These are phyloP conservation scores for Lasiurus cinereus DNA, from an alignment of 2,113 vertebrate genomes.

Conservation along the genomic window DNA sequence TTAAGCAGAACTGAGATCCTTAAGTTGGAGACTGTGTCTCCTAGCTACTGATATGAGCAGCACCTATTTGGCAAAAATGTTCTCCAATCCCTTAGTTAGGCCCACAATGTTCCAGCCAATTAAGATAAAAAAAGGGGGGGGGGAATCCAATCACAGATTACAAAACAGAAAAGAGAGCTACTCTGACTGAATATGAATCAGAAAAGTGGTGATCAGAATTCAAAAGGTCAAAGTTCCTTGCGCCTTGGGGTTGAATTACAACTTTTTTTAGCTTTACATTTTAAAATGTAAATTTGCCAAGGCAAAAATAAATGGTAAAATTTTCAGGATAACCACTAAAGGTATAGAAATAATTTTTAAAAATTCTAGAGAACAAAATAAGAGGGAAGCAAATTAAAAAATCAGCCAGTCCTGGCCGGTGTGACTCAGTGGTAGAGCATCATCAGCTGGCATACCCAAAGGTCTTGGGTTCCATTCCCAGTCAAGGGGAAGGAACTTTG, in stretches of 20 bases:
- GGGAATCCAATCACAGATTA: background rate
- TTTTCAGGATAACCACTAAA: background rate
- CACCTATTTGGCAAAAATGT: background rate
- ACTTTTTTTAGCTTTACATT: background rate
- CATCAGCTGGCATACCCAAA: no score
- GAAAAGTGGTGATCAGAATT: background rate
- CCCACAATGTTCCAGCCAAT: background rate
- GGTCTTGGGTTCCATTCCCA: no score
- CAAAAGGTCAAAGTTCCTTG: background rate
- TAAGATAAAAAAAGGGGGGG: background rate
- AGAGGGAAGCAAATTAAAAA: background rate
- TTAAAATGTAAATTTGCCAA: background rate
- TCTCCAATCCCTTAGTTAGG: background rate
- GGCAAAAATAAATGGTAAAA: background rate
- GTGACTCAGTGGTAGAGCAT: no score
- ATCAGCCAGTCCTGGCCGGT: background rate
- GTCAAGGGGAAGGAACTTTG: no score
- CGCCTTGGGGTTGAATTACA: background rate
- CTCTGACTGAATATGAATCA: background rate
- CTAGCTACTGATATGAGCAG: background rate
- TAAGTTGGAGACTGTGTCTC: background rate
- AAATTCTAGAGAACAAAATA: background rate
- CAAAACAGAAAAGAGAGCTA: background rate
- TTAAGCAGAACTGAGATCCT: background rate
- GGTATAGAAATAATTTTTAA: background rate